Conservation (phyloP, 1,140 invertebrate species). For the Drosophila albomicans region DNA sequence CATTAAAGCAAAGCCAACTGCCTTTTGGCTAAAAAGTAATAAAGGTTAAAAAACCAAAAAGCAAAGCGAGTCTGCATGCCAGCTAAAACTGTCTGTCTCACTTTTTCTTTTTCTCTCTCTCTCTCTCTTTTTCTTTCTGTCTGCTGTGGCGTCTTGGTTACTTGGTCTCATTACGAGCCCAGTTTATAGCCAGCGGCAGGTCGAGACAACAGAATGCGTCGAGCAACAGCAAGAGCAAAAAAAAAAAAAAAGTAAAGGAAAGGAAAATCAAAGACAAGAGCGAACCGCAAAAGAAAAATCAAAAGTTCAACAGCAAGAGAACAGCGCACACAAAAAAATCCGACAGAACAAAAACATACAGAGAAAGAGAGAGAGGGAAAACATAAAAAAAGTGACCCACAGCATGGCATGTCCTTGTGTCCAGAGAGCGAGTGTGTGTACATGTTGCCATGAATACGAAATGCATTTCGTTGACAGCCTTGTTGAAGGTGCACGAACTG, state of each 20-base stretch:
- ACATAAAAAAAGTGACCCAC: conserved; percentile 23
- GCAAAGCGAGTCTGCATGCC: conserved; percentile 11
- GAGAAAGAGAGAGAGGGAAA: background rate
- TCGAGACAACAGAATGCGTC: conserved; percentile 38
- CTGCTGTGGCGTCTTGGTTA: conserved; percentile 10
- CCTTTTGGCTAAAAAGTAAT: conserved; percentile 68
- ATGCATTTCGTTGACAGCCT: conserved; percentile 52
- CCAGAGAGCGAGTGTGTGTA: conserved; percentile 21
- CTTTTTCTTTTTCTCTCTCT: too few species aligned
- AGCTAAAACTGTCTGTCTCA: background rate
- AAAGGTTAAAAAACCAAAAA: conserved; percentile 73
- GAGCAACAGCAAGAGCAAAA: conserved; percentile 2
- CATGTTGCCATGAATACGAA: conserved; percentile 75
- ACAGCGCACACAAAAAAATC: too few species aligned
- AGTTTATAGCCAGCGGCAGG: conserved; percentile 40
- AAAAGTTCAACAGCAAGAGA: conserved; percentile 52
- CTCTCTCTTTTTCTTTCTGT: background rate
- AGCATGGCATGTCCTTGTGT: conserved; percentile 48
- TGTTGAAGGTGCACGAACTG: conserved; percentile 19
- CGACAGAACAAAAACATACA: conserved; percentile 11
- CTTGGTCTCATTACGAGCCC: conserved; percentile 50
- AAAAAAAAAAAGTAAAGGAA: conserved; percentile 59
- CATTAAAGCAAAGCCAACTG: conserved; percentile 78
- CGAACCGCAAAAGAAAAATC: conserved; percentile 71
- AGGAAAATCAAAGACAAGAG: conserved; percentile 72